phyloP scores from a whole-genome alignment of 2,888 invertebrate species.

The Drosophila nr. fundita region DNA sequence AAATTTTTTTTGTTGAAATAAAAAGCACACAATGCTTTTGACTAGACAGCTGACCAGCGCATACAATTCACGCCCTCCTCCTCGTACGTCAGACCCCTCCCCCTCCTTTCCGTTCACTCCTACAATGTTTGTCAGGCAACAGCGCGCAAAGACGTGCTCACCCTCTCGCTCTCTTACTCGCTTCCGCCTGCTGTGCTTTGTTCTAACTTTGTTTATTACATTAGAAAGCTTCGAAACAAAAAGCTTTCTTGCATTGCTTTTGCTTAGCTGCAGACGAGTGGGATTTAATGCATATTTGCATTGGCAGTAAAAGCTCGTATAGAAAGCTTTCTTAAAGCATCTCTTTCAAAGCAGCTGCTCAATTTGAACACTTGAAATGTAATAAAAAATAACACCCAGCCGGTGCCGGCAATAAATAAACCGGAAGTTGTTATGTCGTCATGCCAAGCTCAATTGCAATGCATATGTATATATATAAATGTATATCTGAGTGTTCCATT shows the following conservation, averaged over 20 bases:
- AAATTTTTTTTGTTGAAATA: constrained; percentile 22
- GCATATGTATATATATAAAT: not conserved
- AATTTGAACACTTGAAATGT: constrained; percentile 53
- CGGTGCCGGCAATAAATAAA: constrained; percentile 43
- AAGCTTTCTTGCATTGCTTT: constrained; percentile 25
- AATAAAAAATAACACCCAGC: constrained; percentile 24
- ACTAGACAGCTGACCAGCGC: constrained; percentile 46
- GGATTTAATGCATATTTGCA: constrained; percentile 6
- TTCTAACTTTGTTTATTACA: not conserved
- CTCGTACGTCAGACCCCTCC: constrained; percentile 35
- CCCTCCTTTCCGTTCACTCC: constrained; percentile 1
- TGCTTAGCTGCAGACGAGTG: constrained; percentile 35
- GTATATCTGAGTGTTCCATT: constrained; percentile 29
- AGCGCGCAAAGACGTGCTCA: constrained; percentile 16
- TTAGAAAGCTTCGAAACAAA: constrained; percentile 51
- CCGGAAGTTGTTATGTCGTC: constrained; percentile 75
- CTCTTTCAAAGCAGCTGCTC: constrained; percentile 44
- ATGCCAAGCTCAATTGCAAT: constrained; percentile 32
- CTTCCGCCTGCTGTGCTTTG: not conserved
- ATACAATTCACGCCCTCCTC: constrained; percentile 16
- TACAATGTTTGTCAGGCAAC: constrained; percentile 29
- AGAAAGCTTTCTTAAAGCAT: constrained; percentile 7
- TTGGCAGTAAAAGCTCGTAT: constrained; percentile 10
- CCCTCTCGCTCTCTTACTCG: not conserved
- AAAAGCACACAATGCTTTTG: constrained; percentile 11